These are phyloP conservation scores for Athalia rosae DNA, from an alignment of 2,888 invertebrate genomes.

Conservation along the genomic window DNA sequence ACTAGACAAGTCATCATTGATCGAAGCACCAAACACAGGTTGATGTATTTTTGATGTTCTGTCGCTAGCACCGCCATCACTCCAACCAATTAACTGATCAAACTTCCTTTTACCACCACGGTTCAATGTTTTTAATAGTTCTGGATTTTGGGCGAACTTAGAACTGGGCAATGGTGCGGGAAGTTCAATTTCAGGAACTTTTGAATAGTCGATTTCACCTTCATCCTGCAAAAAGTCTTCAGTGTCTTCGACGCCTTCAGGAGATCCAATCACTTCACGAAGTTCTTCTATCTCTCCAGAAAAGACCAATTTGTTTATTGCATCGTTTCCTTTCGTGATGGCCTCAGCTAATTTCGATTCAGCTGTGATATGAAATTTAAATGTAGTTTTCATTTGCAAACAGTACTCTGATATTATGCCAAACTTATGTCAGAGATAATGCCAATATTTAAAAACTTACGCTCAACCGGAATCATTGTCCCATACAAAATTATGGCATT, in stretches of 20 bases:
- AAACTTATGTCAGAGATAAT: background rate
- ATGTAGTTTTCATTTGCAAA: background rate
- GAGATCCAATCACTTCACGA: conserved; percentile 84
- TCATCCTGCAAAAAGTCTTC: conserved; percentile 75
- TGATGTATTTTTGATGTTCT: conserved; percentile 64
- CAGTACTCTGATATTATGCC: background rate
- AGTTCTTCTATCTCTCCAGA: conserved; percentile 89
- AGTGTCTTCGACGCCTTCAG: conserved; percentile 77
- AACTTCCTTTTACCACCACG: conserved; percentile 70
- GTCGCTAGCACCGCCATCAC: conserved; percentile 63
- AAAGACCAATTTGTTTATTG: conserved; percentile 85
- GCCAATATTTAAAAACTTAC: conserved; percentile 71
- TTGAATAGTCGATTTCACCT: conserved; percentile 72
- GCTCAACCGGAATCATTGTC: conserved; percentile 86
- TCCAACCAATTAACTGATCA: conserved; percentile 71
- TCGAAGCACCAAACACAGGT: conserved; percentile 65
- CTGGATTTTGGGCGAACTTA: conserved; percentile 71
- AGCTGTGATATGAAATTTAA: conserved; percentile 72
- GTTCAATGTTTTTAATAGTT: conserved; percentile 67
- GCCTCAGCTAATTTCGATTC: conserved; percentile 86
- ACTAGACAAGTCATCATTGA: conserved; percentile 65
- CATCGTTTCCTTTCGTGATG: conserved; percentile 85
- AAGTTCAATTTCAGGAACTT: conserved; percentile 68
- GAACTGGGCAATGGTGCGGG: conserved; percentile 72
- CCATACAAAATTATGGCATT: conserved; percentile 89